phyloP scores from a whole-genome alignment of 2,888 invertebrate species.

The Endotricha flammealis region DNA sequence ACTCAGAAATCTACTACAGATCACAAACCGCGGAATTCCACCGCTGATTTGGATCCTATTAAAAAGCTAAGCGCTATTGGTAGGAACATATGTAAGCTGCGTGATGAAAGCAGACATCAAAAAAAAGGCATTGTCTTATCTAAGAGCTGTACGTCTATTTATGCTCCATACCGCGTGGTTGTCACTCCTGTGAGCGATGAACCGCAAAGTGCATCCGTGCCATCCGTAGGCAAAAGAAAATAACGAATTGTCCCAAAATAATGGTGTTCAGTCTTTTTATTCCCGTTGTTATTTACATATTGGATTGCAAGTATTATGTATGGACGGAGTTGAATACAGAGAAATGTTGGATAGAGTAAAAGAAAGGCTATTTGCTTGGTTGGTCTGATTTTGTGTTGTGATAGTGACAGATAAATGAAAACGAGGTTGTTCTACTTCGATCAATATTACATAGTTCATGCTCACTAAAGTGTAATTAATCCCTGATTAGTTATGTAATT shows the following conservation, averaged over 20 bases:
- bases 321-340: not conserved
- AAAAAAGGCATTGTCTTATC: conserved; percentile 60
- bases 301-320: not conserved
- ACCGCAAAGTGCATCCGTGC: conserved; percentile 28
- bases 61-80: conserved; percentile 68
- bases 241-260: conserved; percentile 22
- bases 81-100: conserved; percentile 60
- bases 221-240: conserved; percentile 38
- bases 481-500: no score
- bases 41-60: conserved; percentile 49
- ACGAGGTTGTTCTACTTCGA: not conserved
- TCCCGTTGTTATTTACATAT: conserved; percentile 15
- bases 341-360: not conserved
- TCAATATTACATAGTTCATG: no score
- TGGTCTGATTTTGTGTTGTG: not conserved
- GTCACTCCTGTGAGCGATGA: conserved; percentile 55
- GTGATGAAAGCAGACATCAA: conserved; percentile 49
- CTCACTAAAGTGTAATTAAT: no score
- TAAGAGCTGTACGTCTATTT: conserved; percentile 62
- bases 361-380: not conserved
- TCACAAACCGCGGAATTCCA: conserved; percentile 39
- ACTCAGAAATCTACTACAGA: conserved; percentile 39
- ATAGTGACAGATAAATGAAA: not conserved
- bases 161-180: conserved; percentile 58
- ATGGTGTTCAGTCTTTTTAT: conserved; percentile 18